These are phyloP conservation scores for Euglossa dilemma DNA, from an alignment of 1,140 invertebrate genomes.

Conservation along the genomic window DNA sequence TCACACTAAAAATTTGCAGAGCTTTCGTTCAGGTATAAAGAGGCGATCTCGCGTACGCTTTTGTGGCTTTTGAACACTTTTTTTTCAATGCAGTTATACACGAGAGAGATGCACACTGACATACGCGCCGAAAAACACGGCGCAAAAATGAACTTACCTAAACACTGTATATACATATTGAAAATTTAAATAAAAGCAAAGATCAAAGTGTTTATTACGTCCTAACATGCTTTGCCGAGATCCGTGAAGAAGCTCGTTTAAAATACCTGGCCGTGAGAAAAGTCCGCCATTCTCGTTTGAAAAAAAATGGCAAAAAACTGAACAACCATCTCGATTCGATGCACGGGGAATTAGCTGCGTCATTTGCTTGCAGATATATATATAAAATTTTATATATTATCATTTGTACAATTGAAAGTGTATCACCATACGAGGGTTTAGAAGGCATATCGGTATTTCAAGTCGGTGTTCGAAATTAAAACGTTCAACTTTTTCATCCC, in stretches of 20 bases:
- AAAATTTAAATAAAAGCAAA: slow-evolving; percentile 2
- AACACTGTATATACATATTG: slow-evolving; percentile 29
- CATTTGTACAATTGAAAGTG: slow-evolving; percentile 13
- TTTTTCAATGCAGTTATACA: slow-evolving; percentile 29
- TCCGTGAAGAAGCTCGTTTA: neutral
- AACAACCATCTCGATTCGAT: neutral
- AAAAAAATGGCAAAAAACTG: no score
- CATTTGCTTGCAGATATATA: neutral
- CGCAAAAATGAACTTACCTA: slow-evolving; percentile 12
- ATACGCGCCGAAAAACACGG: no score
- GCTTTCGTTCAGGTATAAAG: slow-evolving; percentile 62
- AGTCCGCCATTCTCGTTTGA: neutral
- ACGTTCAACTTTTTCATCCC: neutral
- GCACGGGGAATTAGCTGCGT: no score
- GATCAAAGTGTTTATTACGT: neutral
- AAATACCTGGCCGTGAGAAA: neutral
- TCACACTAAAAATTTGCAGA: slow-evolving; percentile 73
- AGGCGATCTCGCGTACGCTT: slow-evolving; percentile 52
- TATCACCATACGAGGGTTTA: no score
- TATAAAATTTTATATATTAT: slow-evolving; percentile 13
- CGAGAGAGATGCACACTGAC: neutral
- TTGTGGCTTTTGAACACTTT: slow-evolving; percentile 52
- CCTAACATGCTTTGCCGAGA: neutral
- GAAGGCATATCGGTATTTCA: neutral
- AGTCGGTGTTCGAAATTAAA: neutral